These are phyloP conservation scores for Apis mellifera DNA, from an alignment of 1,140 invertebrate species.

Conservation along the genomic window DNA sequence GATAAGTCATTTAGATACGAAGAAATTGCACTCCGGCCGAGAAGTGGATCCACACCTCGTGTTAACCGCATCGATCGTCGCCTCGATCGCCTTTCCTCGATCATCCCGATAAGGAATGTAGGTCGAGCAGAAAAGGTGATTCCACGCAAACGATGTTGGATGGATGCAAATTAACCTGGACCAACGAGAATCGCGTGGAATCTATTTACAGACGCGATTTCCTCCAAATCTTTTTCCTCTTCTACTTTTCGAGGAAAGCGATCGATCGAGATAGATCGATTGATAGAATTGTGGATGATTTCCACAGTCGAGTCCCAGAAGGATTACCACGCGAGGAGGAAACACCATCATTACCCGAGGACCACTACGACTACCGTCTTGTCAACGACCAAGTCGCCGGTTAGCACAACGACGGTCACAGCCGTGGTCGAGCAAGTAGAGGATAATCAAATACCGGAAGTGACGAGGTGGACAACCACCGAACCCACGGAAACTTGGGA, in stretches of 20 bases:
- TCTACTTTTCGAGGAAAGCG: no score
- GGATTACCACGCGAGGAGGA: slow-evolving; percentile 88
- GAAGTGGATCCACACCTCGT: background rate
- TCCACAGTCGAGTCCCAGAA: slow-evolving; percentile 93
- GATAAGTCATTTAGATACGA: slow-evolving; percentile 57
- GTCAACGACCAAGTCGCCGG: slow-evolving; percentile 70
- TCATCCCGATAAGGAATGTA: slow-evolving; percentile 39
- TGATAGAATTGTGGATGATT: slow-evolving; percentile 13
- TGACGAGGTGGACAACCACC: slow-evolving; percentile 72
- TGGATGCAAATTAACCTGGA: slow-evolving; percentile 35
- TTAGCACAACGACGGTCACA: slow-evolving; percentile 77
- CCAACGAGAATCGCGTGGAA: background rate
- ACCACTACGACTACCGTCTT: slow-evolving; percentile 61
- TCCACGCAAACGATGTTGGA: slow-evolving; percentile 14
- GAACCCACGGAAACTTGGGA: slow-evolving; percentile 72
- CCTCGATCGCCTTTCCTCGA: slow-evolving; percentile 41
- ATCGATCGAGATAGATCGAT: background rate
- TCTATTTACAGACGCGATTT: background rate
- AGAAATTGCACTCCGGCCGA: slow-evolving; percentile 40
- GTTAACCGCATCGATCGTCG: slow-evolving; percentile 23
- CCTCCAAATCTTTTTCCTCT: background rate
- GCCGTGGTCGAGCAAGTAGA: slow-evolving; percentile 67
- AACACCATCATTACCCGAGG: slow-evolving; percentile 81
- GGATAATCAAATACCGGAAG: slow-evolving; percentile 79
- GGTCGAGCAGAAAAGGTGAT: slow-evolving; percentile 13